Evolutionary conservation across 92 coral and sea anemone species (phyloP).

Genomic region (Siderastrea radians): DNA sequence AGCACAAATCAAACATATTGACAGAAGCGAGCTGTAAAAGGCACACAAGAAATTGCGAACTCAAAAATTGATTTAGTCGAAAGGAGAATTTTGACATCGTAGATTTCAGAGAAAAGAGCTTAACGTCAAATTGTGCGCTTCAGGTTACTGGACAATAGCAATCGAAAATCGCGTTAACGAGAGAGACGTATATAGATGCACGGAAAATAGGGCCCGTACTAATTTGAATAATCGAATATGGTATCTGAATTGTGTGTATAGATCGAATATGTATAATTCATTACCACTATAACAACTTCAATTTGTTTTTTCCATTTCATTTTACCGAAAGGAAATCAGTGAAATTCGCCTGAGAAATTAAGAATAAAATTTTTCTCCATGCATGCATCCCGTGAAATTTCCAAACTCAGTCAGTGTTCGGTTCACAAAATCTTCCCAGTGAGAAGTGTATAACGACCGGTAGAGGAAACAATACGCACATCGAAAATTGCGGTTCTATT

Average conservation of each 20-base stretch:
- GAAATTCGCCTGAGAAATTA: conserved; percentile 25
- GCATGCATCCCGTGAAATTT: background rate
- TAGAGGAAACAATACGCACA: conserved; percentile 1
- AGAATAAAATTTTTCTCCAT: background rate
- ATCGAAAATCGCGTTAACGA: conserved; percentile 15
- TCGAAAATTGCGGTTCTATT: conserved; percentile 12
- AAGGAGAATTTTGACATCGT: background rate
- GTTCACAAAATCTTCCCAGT: background rate
- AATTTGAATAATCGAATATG: conserved; percentile 60
- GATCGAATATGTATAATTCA: conserved; percentile 58
- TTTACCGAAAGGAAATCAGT: conserved; percentile 57
- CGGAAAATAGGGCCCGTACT: conserved; percentile 24
- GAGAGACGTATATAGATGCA: conserved; percentile 20
- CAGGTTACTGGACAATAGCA: conserved; percentile 9
- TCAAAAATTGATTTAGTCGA: conserved; percentile 27
- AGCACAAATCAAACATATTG: conserved; percentile 48
- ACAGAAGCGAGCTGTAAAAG: conserved; percentile 47
- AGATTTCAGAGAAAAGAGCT: background rate
- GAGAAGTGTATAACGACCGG: conserved; percentile 16
- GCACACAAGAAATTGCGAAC: conserved; percentile 27
- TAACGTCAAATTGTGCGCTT: background rate
- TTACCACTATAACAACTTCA: conserved; percentile 55
- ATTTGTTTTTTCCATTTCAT: conserved; percentile 54
- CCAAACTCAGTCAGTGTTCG: background rate
- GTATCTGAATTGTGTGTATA: conserved; percentile 51